A percentile compares a stretch with the other conserved stretches of the same genome.
These are phyloP conservation scores for Zaprionus bogoriensis DNA, from an alignment of 2,888 invertebrate genomes.

Conservation along the genomic window DNA sequence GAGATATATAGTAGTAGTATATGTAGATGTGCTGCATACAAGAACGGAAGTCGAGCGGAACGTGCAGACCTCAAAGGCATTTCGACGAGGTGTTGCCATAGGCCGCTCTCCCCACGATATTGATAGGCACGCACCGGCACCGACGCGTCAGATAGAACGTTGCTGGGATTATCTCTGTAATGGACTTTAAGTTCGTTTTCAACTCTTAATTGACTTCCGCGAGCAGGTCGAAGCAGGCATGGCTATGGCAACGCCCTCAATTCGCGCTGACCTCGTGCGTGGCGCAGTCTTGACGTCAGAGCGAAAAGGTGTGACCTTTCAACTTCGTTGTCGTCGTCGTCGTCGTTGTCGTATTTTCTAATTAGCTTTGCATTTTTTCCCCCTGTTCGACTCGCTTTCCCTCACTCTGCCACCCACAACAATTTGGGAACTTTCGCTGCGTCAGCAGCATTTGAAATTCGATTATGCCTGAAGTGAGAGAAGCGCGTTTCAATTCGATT, in stretches of 20 bases:
- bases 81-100: background rate
- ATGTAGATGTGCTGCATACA: constrained; percentile 15
- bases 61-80: constrained; percentile 31
- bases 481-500: constrained; percentile 4
- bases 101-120: background rate
- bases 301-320: constrained; percentile 40
- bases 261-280: background rate
- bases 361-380: constrained; percentile 52
- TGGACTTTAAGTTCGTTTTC: background rate
- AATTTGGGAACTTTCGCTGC: constrained; percentile 31
- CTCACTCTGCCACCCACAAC: constrained; percentile 17
- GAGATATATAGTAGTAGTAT: constrained; percentile 1
- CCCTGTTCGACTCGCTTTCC: background rate
- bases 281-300: constrained; percentile 36
- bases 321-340: constrained; percentile 26
- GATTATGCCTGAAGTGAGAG: constrained; percentile 24
- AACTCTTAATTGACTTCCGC: background rate
- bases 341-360: constrained; percentile 36
- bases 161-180: background rate
- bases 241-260: constrained; percentile 4
- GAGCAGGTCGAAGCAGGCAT: background rate
- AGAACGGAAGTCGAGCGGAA: constrained; percentile 52
- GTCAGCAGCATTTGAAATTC: constrained; percentile 35
- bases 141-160: background rate
- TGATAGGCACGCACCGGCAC: background rate